These are phyloP conservation scores for Passer montanus DNA, from an alignment of 2,113 vertebrate genomes.

Conservation along the genomic window DNA sequence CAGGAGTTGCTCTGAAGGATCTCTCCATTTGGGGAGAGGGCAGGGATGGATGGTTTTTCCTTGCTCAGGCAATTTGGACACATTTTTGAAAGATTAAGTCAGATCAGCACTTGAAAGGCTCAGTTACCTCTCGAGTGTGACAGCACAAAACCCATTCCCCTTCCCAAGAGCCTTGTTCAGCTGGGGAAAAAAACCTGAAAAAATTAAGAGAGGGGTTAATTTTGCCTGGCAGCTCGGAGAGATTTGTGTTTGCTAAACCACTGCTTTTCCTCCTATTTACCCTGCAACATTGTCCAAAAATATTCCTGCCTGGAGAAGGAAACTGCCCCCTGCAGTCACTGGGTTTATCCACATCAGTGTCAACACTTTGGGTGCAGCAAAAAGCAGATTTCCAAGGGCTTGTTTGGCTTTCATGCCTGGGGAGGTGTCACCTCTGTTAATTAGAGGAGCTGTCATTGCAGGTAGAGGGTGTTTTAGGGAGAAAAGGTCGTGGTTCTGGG, in stretches of 20 bases:
- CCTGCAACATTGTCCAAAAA: background rate
- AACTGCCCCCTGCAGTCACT: rapidly evolving
- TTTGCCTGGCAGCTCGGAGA: background rate
- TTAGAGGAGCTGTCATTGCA: background rate
- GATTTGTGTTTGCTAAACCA: background rate
- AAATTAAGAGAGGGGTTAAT: background rate
- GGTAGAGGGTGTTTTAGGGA: background rate
- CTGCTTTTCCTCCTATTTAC: background rate
- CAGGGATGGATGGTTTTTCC: background rate
- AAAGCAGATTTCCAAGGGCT: background rate
- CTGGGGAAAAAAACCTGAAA: background rate
- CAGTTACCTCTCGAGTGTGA: background rate
- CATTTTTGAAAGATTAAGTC: conserved; percentile 21
- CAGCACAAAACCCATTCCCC: background rate
- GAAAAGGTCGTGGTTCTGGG: background rate
- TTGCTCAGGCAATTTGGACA: background rate
- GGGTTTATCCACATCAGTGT: background rate
- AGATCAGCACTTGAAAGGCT: background rate
- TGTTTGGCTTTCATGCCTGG: background rate
- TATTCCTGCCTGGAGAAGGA: background rate
- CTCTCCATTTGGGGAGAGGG: background rate
- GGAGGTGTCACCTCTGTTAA: background rate
- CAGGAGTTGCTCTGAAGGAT: background rate
- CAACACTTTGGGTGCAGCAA: rapidly evolving
- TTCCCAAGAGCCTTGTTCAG: background rate